A percentile compares a stretch with the other conserved stretches of the same genome.
Evolutionary conservation across 1,140 invertebrate species (phyloP).

Genomic region (Papilio polyxenes): DNA sequence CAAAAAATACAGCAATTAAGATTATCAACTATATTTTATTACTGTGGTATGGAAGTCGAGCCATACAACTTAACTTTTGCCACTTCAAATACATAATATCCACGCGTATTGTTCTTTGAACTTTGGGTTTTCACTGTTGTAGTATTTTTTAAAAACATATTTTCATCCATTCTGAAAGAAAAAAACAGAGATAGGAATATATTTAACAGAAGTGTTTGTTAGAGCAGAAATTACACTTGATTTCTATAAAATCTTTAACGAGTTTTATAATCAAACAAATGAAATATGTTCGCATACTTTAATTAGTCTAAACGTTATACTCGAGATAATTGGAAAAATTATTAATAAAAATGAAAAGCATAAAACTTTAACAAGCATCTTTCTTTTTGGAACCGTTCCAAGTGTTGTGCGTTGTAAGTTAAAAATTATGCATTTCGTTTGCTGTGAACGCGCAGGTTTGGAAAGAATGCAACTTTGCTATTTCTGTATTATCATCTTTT

Average conservation of each 20-base stretch:
- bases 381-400: neutral
- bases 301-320: neutral
- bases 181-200: no score
- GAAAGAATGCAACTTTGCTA: constrained; percentile 25
- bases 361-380: constrained; percentile 23
- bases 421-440: constrained; percentile 20
- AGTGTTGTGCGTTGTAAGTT: constrained; percentile 14
- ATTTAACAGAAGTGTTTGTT: no score
- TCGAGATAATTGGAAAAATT: constrained; percentile 11
- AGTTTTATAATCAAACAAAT: neutral
- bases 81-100: no score
- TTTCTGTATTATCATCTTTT: neutral
- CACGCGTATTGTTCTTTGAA: no score
- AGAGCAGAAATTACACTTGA: no score
- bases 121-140: no score
- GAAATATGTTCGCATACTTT: neutral
- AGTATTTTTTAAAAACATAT: no score
- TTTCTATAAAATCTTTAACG: neutral
- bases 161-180: no score
- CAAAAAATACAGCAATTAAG: neutral
- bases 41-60: no score
- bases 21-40: neutral
- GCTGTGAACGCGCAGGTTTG: constrained; percentile 10
- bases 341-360: constrained; percentile 9
- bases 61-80: no score